Base-by-base conservation (phyloP, 1,140 invertebrate species). In the Aradophagus sp. region DNA sequence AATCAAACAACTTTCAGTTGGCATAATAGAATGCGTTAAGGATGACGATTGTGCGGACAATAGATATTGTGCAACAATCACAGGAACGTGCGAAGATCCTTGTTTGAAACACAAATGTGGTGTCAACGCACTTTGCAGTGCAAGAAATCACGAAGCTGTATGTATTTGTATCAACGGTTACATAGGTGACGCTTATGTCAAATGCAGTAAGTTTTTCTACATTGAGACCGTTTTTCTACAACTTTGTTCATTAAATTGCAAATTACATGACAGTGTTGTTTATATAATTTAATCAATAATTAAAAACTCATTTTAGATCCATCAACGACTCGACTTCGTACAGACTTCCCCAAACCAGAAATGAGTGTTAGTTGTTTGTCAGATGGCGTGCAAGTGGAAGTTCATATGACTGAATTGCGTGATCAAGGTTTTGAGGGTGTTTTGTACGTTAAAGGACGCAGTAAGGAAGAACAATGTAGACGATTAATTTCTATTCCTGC, bases 371-470 rank as follows among this genome's bases (percentile, higher is more conserved):
- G 91, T 75, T 97, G 96, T 84, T 80, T 96, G 23, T 95, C 95
- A 10, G 95, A 97, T 83, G 95, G 95, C 17, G 93, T 97, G 0
- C 92, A 95, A 77, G 94, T 97, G 0, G 90, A 93, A 75, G 92
- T 97, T 38, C 90, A 93, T 72, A 91, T 96, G 26, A 89, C 63
- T 0, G 65, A 74, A 38, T 45, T 74, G 11, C 47, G 59, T 0
- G 59, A 68, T 8, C 53, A 91, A 71, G 93, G 92, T 34, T 97
- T 97, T 79, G 95, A 96, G 73, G 96, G 96, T 2, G 91, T 97
- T 1, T 85, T 97, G 0, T 97, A 97, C 74, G 96, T 97, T 0
- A 97, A 97, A 86, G 95, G 95, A 6, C 94, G 96, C 80, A 96
- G 94, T 77, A 97, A 97, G 80, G 94, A 97, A 74, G 93, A 95